Evolutionary conservation across 23 tunicate genomes (phyloP), one percentile per base, ranked within the genome.

Genomic region (Halocynthia aurantium): DNA sequence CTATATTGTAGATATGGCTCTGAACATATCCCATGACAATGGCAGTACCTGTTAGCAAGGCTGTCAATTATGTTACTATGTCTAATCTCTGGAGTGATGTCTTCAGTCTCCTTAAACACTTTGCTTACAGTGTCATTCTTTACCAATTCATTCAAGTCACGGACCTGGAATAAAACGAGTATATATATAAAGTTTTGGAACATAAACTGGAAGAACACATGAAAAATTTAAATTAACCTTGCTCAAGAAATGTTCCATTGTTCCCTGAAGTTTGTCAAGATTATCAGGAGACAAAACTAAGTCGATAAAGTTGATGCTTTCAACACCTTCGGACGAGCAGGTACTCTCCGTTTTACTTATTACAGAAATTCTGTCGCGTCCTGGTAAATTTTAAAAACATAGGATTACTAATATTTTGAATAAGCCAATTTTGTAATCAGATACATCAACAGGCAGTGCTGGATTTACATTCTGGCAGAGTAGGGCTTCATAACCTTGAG

Each of bases 241-340:
- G 56, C 82, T 68, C 53, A 73, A 68, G 81, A 92, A 92, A 68
- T 86, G 86, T 71, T 86, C 92, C 92, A 92, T 84, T 18, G 88
- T 92, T 9, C 98, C 98, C 51, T 92, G 98, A 22, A 92, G 84
- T 72, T 92, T 92, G 69, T 92, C 98, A 53, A 86, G 55, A 19
- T 92, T 87, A 50, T 92, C 98, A 8, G 80, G 72, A 10, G 87
- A 74, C 15, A 92, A 75, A 55, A 69, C 78, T 67, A 92, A 65
- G 11, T 92, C 98, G 51, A 86, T 73, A 55, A 87, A 92, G 62
- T 73, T 86, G 62, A 92, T 73, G 22, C 85, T 81, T 62, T 92
- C 98, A 11, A 76, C 64, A 0, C 98, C 92, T 10, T 92, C 98
- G 8, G 92, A 86, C 8, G 92, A 86, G 55, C 92, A 86, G 8